phyloP scores from a whole-genome alignment of 2,888 invertebrate species.

The Drosophila atroscutellata region DNA sequence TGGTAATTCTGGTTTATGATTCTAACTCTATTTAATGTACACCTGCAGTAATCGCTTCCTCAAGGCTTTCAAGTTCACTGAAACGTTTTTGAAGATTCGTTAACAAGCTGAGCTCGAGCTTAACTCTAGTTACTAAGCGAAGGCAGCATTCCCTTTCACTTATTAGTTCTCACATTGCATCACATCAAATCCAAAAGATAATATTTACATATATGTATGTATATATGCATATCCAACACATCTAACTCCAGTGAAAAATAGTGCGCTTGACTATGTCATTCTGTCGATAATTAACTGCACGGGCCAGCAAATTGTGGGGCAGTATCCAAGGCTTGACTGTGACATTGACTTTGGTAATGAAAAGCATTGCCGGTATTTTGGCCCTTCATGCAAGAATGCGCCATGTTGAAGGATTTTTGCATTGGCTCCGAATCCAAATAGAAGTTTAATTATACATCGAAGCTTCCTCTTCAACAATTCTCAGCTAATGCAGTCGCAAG shows the following conservation, averaged over 20 bases:
- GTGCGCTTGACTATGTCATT: slow-evolving; percentile 65
- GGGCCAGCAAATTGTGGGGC: slow-evolving; percentile 12
- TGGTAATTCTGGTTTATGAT: not conserved
- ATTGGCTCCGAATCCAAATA: not conserved
- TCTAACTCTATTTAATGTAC: not conserved
- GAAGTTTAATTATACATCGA: slow-evolving; percentile 20
- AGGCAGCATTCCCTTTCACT: slow-evolving; percentile 65
- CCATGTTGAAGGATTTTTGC: slow-evolving; percentile 52
- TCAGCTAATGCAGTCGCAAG: slow-evolving; percentile 31
- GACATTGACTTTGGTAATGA: slow-evolving; percentile 73
- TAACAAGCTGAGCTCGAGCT: slow-evolving; percentile 62
- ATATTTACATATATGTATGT: slow-evolving; percentile 1
- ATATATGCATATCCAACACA: slow-evolving; percentile 33
- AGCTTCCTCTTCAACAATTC: slow-evolving; percentile 9
- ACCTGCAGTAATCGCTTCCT: slow-evolving; percentile 44
- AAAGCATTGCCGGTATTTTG: slow-evolving; percentile 30
- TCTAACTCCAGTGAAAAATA: slow-evolving; percentile 47
- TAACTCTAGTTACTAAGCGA: slow-evolving; percentile 39
- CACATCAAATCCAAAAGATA: slow-evolving; percentile 18
- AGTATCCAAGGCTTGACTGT: slow-evolving; percentile 16
- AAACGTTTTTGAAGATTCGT: slow-evolving; percentile 47
- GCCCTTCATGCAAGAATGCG: slow-evolving; percentile 76
- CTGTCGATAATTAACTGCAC: slow-evolving; percentile 55
- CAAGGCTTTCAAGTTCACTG: slow-evolving; percentile 53
- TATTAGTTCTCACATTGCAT: slow-evolving; percentile 36